Evolutionary conservation across 2,888 invertebrate genomes (phyloP), one percentile per base, ranked within the genome.

Genomic region (Diploptera punctata): DNA sequence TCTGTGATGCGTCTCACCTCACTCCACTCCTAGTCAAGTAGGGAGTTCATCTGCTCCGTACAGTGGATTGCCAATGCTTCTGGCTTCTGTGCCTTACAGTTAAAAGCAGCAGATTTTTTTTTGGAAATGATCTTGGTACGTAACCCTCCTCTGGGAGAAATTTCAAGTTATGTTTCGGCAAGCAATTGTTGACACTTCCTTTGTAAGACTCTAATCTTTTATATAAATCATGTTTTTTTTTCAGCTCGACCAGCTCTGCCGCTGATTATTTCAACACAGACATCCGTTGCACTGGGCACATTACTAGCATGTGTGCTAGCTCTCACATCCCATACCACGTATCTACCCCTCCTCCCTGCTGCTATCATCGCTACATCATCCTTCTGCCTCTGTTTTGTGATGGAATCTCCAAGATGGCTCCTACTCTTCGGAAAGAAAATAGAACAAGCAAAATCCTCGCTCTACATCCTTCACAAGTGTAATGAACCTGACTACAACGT

Each of bases 381-480:
- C 29, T 21, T 65, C 19, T 29, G 65, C 10, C 16, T 65, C 10
- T 65, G 43, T 19, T 38, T 65, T 33, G 33, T 33, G 19, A 43
- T 4, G 1, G 65, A 65, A 24, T 65, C 65, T 65, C 65, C 65
- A 38, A 38, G 26, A 65, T 26, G 44, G 44, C 24, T 65, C 18
- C 44, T 65, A 1, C 21, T 65, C 1, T 29, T 26, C 29, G 29
- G 29, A 24, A 26, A 57, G 16, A 26, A 24, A 29, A 13, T 57
- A 0, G 29, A 57, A 29, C 57, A 57, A 13, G 57, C 57, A 13
- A 57, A 57, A 24, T 26, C 16, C 13, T 57, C 31, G 29, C 57
- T 57, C 18, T 29, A 29, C 1, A 0, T n/a, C n/a, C 29, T 57
- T 13, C 13, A 57, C 13, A 16, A 24, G 4, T 5, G 13, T 24